phyloP scores from a whole-genome alignment of 1,140 invertebrate species.

The Drosophila lacertosa region DNA sequence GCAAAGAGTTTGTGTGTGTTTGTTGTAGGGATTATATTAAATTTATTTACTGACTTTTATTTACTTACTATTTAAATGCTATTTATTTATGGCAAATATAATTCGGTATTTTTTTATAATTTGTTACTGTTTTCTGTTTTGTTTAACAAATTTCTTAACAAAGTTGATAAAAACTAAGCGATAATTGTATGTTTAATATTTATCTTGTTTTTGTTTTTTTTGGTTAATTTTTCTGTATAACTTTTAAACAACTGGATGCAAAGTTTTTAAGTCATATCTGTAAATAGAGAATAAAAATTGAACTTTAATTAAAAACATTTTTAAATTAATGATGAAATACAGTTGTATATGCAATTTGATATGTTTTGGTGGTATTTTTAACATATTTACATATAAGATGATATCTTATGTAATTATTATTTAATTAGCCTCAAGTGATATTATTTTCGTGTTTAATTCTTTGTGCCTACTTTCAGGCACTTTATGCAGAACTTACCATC shows the following conservation, averaged over 20 bases:
- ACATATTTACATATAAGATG: no score
- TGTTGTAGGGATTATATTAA: conserved; percentile 41
- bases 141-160: conserved; percentile 58
- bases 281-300: conserved; percentile 33
- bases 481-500: conserved; percentile 38
- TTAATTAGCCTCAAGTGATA: not conserved
- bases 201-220: conserved; percentile 29
- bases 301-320: not conserved
- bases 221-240: conserved; percentile 34
- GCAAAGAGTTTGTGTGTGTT: conserved; percentile 15
- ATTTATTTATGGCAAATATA: conserved; percentile 58
- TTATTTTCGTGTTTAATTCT: conserved; percentile 34
- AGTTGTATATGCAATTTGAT: not conserved
- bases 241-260: conserved; percentile 30
- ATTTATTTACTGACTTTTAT: conserved; percentile 64
- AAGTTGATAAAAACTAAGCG: conserved; percentile 47
- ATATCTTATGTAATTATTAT: no score
- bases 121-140: conserved; percentile 28
- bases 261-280: conserved; percentile 48
- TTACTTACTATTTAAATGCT: conserved; percentile 59
- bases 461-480: conserved; percentile 51
- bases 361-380: not conserved
- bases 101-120: conserved; percentile 33
- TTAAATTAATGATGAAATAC: not conserved
- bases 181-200: conserved; percentile 9